These are phyloP conservation scores for Amphipyra berbera DNA, from an alignment of 2,888 invertebrate genomes.

Conservation along the genomic window DNA sequence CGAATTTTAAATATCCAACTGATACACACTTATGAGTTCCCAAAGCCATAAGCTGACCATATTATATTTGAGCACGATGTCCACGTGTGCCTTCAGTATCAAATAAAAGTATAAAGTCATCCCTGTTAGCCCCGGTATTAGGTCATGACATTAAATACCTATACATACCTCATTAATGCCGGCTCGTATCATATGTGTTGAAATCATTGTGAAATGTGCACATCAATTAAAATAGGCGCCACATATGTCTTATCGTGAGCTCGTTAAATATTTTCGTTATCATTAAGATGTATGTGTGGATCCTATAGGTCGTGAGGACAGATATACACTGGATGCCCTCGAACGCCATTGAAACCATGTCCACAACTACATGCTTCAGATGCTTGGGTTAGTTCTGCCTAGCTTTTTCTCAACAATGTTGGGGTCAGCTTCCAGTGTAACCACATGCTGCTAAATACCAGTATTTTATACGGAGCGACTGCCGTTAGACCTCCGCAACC, in stretches of 20 bases:
- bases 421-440: too few relatives aligned
- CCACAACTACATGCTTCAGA: conserved; percentile 36
- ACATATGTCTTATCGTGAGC: conserved; percentile 9
- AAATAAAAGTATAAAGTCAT: neutral
- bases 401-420: too few relatives aligned
- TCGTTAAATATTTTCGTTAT: conserved; percentile 40
- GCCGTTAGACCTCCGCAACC: too few relatives aligned
- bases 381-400: conserved; percentile 39
- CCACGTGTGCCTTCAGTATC: conserved; percentile 1
- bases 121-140: neutral
- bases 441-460: too few relatives aligned
- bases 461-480: too few relatives aligned
- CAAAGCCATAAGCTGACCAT: too few relatives aligned
- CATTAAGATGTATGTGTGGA: conserved; percentile 13
- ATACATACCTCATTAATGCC: conserved; percentile 22
- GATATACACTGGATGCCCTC: conserved; percentile 25
- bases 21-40: too few relatives aligned
- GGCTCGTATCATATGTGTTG: conserved; percentile 7
- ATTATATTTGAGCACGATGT: neutral
- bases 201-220: conserved; percentile 44
- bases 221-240: conserved; percentile 26
- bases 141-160: conserved; percentile 15
- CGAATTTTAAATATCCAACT: too few relatives aligned
- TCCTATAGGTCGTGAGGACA: conserved; percentile 16
- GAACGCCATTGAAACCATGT: conserved; percentile 39